A percentile compares a stretch with the other conserved stretches of the same genome.
phyloP scores from a whole-genome alignment of 1,140 invertebrate genomes.

The Apis dorsata region DNA sequence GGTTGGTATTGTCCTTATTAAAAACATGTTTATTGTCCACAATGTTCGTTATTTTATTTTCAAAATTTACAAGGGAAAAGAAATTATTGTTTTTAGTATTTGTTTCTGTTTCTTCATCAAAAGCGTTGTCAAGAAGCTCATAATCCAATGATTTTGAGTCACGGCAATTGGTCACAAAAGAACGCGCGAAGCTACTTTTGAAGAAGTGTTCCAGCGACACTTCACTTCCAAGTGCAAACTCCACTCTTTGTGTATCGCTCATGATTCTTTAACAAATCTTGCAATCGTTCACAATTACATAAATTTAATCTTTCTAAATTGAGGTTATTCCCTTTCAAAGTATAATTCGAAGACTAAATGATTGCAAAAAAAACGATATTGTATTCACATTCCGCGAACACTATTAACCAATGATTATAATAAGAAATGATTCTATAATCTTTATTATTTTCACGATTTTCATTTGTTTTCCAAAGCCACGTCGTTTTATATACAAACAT shows the following conservation, averaged over 20 bases:
- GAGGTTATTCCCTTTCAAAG: not conserved
- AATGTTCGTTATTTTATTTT: not conserved
- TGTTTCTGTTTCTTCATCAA: conserved; percentile 56
- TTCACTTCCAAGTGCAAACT: conserved; percentile 77
- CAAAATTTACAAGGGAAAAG: conserved; percentile 71
- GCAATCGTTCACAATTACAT: not conserved
- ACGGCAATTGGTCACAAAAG: conserved; percentile 71
- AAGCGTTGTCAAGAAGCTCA: conserved; percentile 67
- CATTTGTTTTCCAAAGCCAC: conserved; percentile 9
- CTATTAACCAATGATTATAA: not conserved
- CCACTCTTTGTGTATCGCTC: conserved; percentile 67
- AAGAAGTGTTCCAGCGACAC: conserved; percentile 76
- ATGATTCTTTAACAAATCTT: conserved; percentile 45
- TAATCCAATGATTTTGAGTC: conserved; percentile 77
- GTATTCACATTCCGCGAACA: conserved; percentile 2
- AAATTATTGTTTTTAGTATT: conserved; percentile 69
- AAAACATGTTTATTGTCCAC: not conserved
- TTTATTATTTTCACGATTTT: not conserved
- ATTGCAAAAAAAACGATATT: not conserved
- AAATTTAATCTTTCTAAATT: not conserved
- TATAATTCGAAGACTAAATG: not conserved
- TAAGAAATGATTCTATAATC: not conserved
- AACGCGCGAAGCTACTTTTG: conserved; percentile 79
- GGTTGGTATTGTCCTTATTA: not conserved
- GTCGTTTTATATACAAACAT: not conserved